Base-by-base conservation (phyloP, 1,140 invertebrate genomes). In the Drosophila burlai region DNA sequence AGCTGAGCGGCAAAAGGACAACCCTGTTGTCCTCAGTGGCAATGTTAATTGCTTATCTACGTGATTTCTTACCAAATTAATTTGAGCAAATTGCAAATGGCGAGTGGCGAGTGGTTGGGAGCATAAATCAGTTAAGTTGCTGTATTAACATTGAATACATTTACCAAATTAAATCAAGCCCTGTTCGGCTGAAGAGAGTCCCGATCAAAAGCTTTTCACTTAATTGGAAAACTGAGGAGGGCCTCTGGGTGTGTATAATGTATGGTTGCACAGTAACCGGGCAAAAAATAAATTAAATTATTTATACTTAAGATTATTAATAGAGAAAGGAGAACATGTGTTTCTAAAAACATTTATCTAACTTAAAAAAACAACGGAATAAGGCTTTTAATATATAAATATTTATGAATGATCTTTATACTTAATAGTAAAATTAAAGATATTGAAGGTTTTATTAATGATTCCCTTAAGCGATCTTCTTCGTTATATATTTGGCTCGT, bases 11-110 rank as follows among this genome's bases (percentile, higher is more conserved):
- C 24, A 43, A 57, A 76, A 29, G 55, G 42, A 24, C 45, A 67
- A 43, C 26, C 42, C 67, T 71, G 67, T 71, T 71, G 50, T 43
- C 60, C 38, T 61, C 36, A 24, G 46, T 57, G 61, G 65, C 85
- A 76, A 85, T 91, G 91, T 92, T 92, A 92, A 92, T 92, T 92
- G 91, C 86, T 91, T 92, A 91, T 91, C 91, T 92, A 92, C 91
- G 91, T 92, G 91, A 92, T 92, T 92, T 92, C 91, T 89, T 92
- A 91, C 86, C 87, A 86, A 92, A 91, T 91, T 91, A 92, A 90
- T 86, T 91, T 92, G 75, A 68, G 74, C 80, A 90, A 91, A 92
- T 91, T 91, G 82, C 89, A 59, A 81, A 89, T 74, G 79, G 68
- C 49, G 57, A 72, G 58, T 74, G 79, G 68, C 49, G 57, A 72